A percentile compares a stretch with the other conserved stretches of the same genome.
phyloP scores from a whole-genome alignment of 30 jellyfish, hydroid and myxozoan species.

The Aurelia aurita region DNA sequence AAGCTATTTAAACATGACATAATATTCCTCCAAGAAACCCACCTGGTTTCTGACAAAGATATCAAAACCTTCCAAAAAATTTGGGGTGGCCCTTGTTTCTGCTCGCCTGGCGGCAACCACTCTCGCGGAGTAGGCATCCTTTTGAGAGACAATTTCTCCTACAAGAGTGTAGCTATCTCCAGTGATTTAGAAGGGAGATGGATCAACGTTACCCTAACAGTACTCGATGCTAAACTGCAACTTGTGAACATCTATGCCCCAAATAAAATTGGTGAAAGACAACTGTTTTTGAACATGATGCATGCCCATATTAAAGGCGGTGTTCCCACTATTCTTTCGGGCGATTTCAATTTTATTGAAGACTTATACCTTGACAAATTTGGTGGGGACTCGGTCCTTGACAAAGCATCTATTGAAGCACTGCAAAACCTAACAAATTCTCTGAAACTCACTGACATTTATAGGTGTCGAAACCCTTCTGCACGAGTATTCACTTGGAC shows the following conservation, averaged over 20 bases:
- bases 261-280: no score
- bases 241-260: no score
- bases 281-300: no score
- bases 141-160: background rate
- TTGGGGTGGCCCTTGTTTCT: slow-evolving; percentile 1
- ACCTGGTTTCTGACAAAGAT: background rate
- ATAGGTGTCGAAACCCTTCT: background rate
- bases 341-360: no score
- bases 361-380: no score
- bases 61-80: background rate
- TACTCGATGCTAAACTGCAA: background rate
- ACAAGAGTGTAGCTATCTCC: no score
- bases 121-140: slow-evolving; percentile 15
- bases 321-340: no score
- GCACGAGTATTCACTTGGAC: slow-evolving; percentile 1
- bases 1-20: background rate
- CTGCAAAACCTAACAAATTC: background rate
- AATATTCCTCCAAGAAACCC: slow-evolving; percentile 8
- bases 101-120: background rate
- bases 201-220: background rate
- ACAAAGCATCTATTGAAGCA: background rate
- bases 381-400: no score
- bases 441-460: background rate
- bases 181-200: background rate
- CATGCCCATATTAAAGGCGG: no score